A percentile compares a stretch with the other conserved stretches of the same genome.
Conservation (phyloP, 2,797 vertebrate species). For the Silurus lanzhouensis region DNA sequence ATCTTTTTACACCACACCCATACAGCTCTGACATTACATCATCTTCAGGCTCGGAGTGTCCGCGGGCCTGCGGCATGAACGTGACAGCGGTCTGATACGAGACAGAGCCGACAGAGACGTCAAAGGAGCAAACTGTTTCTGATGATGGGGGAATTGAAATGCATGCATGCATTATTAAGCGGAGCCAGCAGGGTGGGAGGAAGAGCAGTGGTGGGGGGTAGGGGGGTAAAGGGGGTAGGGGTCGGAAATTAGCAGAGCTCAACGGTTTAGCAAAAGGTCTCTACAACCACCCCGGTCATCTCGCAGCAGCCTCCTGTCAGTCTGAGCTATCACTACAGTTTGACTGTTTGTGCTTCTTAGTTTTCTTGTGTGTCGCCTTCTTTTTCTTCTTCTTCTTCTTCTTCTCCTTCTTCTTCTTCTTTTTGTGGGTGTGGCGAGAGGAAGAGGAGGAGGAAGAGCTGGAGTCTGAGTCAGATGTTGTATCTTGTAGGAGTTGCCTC, state of each 20-base stretch:
- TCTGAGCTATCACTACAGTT: slow-evolving; percentile 80
- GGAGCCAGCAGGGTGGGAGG: slow-evolving; percentile 42
- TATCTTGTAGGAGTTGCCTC: slow-evolving; percentile 89
- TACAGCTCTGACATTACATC: slow-evolving; percentile 21
- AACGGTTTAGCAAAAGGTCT: slow-evolving; percentile 20
- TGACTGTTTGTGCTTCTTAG: slow-evolving; percentile 78
- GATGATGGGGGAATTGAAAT: slow-evolving; percentile 48
- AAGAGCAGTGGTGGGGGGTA: slow-evolving; percentile 26
- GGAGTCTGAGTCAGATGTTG: slow-evolving; percentile 81
- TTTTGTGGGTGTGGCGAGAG: slow-evolving; percentile 70
- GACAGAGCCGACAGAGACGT: slow-evolving; percentile 50
- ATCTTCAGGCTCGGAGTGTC: neutral
- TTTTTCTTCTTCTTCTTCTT: slow-evolving; percentile 76
- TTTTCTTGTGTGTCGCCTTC: slow-evolving; percentile 80
- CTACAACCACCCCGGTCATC: slow-evolving; percentile 4
- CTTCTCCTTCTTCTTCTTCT: slow-evolving; percentile 83
- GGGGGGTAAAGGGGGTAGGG: neutral
- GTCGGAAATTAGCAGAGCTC: slow-evolving; percentile 19
- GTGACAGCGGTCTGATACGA: slow-evolving; percentile 18
- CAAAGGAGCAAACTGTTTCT: slow-evolving; percentile 48
- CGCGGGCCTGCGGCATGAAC: neutral
- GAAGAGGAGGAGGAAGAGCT: slow-evolving; percentile 74
- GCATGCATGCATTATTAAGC: slow-evolving; percentile 62
- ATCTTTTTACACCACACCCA: slow-evolving; percentile 27
- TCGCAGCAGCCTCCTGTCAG: slow-evolving; percentile 61